These are phyloP conservation scores for Drosophila hamatofila DNA, from an alignment of 2,888 invertebrate genomes.

Conservation along the genomic window DNA sequence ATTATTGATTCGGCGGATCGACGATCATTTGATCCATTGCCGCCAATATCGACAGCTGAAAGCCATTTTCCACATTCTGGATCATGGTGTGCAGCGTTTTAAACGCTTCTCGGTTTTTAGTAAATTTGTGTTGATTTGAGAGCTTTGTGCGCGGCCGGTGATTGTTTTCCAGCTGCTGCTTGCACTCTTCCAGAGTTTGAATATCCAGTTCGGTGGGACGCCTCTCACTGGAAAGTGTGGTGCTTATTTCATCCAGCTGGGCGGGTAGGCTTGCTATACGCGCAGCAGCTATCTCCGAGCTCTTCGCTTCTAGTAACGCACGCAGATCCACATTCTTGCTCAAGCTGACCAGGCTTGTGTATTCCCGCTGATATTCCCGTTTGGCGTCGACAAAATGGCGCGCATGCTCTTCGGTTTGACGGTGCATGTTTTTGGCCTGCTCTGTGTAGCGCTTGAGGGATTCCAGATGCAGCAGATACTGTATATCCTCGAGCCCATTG, in stretches of 20 bases:
- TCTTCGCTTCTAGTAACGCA: conserved; percentile 40
- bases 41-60: conserved; percentile 69
- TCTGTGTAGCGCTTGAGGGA: conserved; percentile 75
- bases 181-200: conserved; percentile 41
- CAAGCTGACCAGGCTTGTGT: conserved; percentile 55
- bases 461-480: conserved; percentile 77
- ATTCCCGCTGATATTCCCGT: conserved; percentile 67
- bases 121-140: conserved; percentile 44
- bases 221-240: conserved; percentile 51
- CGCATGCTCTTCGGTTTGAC: conserved; percentile 77
- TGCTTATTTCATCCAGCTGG: conserved; percentile 41
- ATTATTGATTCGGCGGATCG: conserved; percentile 40
- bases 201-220: conserved; percentile 57
- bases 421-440: conserved; percentile 62
- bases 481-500: conserved; percentile 66
- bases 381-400: conserved; percentile 67
- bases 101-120: conserved; percentile 63
- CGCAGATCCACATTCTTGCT: conserved; percentile 55
- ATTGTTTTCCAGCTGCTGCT: conserved; percentile 19
- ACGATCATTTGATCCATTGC: conserved; percentile 69
- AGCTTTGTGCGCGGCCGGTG: conserved; percentile 36
- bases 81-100: conserved; percentile 58
- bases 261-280: conserved; percentile 19
- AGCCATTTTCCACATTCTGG: conserved; percentile 61
- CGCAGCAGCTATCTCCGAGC: conserved; percentile 22